Percentiles rank a stretch among this genome's conserved stretches.
Conservation (phyloP, 2,797 vertebrate genomes). For the Okamejei kenojei region DNA sequence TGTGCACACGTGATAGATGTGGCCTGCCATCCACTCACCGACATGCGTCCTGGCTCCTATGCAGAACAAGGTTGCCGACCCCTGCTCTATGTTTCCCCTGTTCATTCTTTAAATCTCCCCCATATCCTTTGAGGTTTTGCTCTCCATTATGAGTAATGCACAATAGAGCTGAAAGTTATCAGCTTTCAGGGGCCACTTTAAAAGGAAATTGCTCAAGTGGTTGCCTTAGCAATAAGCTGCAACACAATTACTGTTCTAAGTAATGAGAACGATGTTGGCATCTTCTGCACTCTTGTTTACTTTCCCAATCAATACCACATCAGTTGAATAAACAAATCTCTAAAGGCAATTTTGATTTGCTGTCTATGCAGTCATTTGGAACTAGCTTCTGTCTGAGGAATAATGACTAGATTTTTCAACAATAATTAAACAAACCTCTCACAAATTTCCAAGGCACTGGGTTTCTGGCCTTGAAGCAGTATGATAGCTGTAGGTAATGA, state of each 20-base stretch:
- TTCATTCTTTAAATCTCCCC: neutral
- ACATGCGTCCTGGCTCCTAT: too few relatives aligned
- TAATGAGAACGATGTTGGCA: conserved; percentile 19
- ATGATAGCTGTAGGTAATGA: neutral
- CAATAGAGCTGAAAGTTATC: neutral
- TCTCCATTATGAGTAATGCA: neutral
- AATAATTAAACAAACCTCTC: neutral
- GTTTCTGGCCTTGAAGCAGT: neutral
- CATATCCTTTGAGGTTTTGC: neutral
- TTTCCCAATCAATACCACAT: neutral
- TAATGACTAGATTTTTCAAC: neutral
- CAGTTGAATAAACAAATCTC: conserved; percentile 15
- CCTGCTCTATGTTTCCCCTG: neutral
- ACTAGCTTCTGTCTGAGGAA: neutral
- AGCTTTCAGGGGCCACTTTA: neutral
- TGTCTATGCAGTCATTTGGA: neutral
- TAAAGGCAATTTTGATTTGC: neutral
- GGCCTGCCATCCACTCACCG: too few relatives aligned
- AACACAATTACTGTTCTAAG: neutral
- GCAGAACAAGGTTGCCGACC: too few relatives aligned
- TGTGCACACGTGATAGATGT: too few relatives aligned
- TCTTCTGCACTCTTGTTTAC: neutral
- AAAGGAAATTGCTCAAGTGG: neutral
- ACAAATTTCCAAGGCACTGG: neutral
- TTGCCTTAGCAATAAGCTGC: conserved; percentile 5